phyloP scores from a whole-genome alignment of 2,888 invertebrate genomes.

The Helleia helle region DNA sequence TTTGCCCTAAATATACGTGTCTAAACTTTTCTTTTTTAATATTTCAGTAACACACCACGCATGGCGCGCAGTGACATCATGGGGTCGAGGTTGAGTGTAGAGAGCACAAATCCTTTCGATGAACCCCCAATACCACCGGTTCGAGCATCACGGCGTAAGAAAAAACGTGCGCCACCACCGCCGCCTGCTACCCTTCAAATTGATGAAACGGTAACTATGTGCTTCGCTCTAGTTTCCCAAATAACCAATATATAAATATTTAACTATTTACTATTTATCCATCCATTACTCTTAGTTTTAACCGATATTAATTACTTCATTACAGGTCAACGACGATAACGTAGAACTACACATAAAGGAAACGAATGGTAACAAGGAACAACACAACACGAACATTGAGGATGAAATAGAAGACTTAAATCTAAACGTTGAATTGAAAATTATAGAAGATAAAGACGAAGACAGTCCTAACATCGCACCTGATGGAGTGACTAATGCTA shows the following conservation, averaged over 20 bases:
- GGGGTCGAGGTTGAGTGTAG: slow-evolving; percentile 72
- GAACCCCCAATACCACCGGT: slow-evolving; percentile 60
- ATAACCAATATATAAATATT: not conserved
- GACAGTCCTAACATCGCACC: slow-evolving; percentile 13
- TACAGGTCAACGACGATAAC: slow-evolving; percentile 42
- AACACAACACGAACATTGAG: slow-evolving; percentile 33
- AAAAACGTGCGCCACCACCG: slow-evolving; percentile 77
- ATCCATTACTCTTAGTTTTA: not conserved
- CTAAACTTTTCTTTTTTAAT: too few relatives aligned
- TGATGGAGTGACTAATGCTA: slow-evolving; percentile 14
- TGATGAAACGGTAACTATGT: slow-evolving; percentile 35
- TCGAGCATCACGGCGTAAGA: slow-evolving; percentile 74
- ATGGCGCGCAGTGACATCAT: slow-evolving; percentile 64
- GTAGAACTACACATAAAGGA: slow-evolving; percentile 42
- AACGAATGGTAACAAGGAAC: slow-evolving; percentile 29
- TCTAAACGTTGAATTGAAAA: slow-evolving; percentile 59
- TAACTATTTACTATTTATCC: too few relatives aligned
- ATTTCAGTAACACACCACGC: slow-evolving; percentile 48
- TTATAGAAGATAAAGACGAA: slow-evolving; percentile 61
- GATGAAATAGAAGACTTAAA: slow-evolving; percentile 49
- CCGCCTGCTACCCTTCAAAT: slow-evolving; percentile 39
- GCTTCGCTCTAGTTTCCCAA: not conserved
- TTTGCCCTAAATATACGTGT: too few relatives aligned
- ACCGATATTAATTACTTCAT: slow-evolving; percentile 16
- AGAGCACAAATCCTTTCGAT: slow-evolving; percentile 76